Evolutionary conservation across 2,797 vertebrate genomes (phyloP).

Genomic region (Bradypodion ventrale): DNA sequence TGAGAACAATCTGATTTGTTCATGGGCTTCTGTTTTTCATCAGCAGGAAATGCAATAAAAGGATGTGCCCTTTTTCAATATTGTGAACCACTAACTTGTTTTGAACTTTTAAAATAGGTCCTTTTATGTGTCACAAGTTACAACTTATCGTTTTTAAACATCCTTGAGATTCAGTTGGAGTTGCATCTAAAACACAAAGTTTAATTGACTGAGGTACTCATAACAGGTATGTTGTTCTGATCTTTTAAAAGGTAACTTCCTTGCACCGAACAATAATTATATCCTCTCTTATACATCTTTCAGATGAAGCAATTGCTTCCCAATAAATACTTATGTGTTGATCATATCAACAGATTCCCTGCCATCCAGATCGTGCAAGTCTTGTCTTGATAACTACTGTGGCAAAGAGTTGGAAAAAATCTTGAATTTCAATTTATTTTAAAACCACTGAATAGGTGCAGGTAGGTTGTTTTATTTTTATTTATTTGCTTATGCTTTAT

Average conservation of each 20-base stretch:
- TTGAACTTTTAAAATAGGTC: accelerated
- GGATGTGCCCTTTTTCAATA: neutral
- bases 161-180: neutral
- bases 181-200: neutral
- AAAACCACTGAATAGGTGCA: too few species aligned
- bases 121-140: neutral
- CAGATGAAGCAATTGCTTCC: neutral
- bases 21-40: neutral
- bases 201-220: neutral
- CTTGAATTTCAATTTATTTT: too few species aligned
- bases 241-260: too few species aligned
- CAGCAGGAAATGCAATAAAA: conserved; percentile 7
- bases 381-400: too few species aligned
- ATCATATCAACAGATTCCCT: too few species aligned
- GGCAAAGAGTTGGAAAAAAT: too few species aligned
- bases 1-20: conserved; percentile 25
- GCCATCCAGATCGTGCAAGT: too few species aligned
- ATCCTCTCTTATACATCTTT: neutral
- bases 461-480: too few species aligned
- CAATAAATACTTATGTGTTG: too few species aligned
- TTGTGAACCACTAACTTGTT: neutral
- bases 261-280: neutral
- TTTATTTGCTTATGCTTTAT: too few species aligned
- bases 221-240: neutral
- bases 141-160: neutral